Evolutionary conservation across 1,140 invertebrate species (phyloP), one percentile per base, ranked within the genome.

Genomic region (Oppia nitens): DNA sequence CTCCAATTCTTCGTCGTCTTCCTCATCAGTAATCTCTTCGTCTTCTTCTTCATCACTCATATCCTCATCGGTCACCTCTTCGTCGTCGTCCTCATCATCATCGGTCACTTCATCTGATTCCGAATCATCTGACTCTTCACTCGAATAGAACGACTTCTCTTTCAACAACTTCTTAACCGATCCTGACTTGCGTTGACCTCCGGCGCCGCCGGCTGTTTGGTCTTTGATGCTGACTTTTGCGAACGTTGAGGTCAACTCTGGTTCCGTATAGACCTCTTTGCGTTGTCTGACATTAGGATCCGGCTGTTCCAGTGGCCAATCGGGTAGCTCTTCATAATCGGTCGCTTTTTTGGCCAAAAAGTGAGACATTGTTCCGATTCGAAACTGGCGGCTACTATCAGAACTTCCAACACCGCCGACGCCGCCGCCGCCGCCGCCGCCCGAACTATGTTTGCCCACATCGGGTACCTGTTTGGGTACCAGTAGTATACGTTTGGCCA

Each of bases 341-440:
- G 72, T 75, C 1, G 90, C 86, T 53, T 81, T 75, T 64, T 80
- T 78, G 64, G 95, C 92, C 26, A 98, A 77, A 68, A 93, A 89
- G 74, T 97, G 93, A 0, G 93, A 97, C 25, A 99, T 73, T 6
- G 92, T 92, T 0, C 94, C 93, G 60, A 99, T 73, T 67, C 97
- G 93, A 70, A 84, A 95, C n/a, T n/a, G n/a, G 61, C 85, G 80
- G 64, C 1, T 26, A 3, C 24, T 48, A 40, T 57, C 56, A 29
- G 20, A n/a, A 51, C 27, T 28, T 25, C 49, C 49, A n/a, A n/a
- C n/a, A 14, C 14, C 14, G 21, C 56, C 55, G 3, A 59, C 20
- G 21, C 24, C 26, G 21, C 62, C 55, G 25, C 61, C 62, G n/a
- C 25, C 21, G 21, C n/a, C n/a, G 9, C n/a, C 14, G 11, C 53